A percentile compares a stretch with the other conserved stretches of the same genome.
Conservation (phyloP, 1,140 invertebrate genomes). For the Drosophila pachea region DNA sequence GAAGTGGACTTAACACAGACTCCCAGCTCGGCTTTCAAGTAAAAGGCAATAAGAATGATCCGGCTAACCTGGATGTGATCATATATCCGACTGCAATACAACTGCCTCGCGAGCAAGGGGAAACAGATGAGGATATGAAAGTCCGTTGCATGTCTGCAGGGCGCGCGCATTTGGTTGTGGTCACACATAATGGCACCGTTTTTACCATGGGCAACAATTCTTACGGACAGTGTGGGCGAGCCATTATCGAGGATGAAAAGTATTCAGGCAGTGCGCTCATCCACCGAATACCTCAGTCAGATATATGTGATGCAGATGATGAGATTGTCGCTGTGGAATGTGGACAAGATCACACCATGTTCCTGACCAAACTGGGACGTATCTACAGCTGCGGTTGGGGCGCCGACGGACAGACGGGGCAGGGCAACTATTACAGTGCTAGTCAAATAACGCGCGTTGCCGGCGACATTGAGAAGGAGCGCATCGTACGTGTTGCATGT, state of each 20-base stretch:
- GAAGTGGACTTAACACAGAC: constrained; percentile 94
- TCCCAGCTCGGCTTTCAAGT: constrained; percentile 91
- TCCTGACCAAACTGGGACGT: constrained; percentile 88
- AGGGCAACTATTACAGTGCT: constrained; percentile 85
- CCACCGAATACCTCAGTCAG: constrained; percentile 82
- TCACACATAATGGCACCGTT: constrained; percentile 88
- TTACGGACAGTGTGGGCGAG: constrained; percentile 95
- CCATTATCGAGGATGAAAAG: constrained; percentile 88
- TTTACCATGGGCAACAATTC: constrained; percentile 95
- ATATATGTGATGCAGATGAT: constrained; percentile 84
- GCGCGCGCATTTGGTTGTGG: constrained; percentile 90
- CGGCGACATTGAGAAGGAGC: constrained; percentile 91
- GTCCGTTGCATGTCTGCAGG: constrained; percentile 86
- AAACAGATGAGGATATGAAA: constrained; percentile 70
- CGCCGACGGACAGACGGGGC: constrained; percentile 96
- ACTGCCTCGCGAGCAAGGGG: constrained; percentile 83
- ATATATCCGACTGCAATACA: constrained; percentile 87
- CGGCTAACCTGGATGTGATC: constrained; percentile 83
- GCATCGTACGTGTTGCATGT: constrained; percentile 89
- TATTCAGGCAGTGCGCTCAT: constrained; percentile 84
- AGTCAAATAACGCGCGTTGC: constrained; percentile 82
- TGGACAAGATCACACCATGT: constrained; percentile 94
- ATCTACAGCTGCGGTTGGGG: constrained; percentile 96
- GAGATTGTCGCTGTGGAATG: constrained; percentile 84
- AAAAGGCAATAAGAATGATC: constrained; percentile 80